Evolutionary conservation across 2,797 vertebrate genomes (phyloP), one percentile per base, ranked within the genome.

Genomic region (Microctenopoma stevenorrisi): DNA sequence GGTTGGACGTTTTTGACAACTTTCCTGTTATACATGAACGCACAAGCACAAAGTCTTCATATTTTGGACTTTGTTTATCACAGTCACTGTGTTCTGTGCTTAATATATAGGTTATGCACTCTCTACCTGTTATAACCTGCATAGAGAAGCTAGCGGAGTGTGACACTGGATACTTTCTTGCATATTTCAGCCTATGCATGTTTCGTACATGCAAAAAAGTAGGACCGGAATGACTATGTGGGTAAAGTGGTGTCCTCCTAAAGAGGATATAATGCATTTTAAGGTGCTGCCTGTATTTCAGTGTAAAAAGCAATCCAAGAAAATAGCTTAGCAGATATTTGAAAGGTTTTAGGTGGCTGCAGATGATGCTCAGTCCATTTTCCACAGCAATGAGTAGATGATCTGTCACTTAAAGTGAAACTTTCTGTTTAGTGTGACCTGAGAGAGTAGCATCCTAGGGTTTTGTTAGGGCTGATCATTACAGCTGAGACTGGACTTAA

Each of bases 401-500:
- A 67, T 69, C 59, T 72, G 64, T 72, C 57, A 28, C 62, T 16
- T 33, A 37, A 38, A 62, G 25, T 30, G 8, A 16, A 67, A 42
- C 54, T 57, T 51, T 26, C 25, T 40, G 35, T 47, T 16, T 35
- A 33, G 15, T 56, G 51, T 51, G 64, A 71, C 56, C 64, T 57
- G 15, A 59, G 33, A 50, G 7, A 54, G 42, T 2, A 1, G 18
- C 4, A 1, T 37, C 11, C 2, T 0, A 1, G n/a, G 26, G n/a
- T 55, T 35, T 4, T 16, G 2, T 52, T 30, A 49, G 43, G 48
- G n/a, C 5, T 42, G 42, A 18, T 30, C 13, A 28, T 80, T 63
- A 65, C 35, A 43, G 12, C 74, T 13, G 25, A 42, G 38, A 25
- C 42, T 49, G 35, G 37, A 71, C 44, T 66, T 35, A 54, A 64